Evolutionary conservation across 2,113 vertebrate genomes (phyloP).

Genomic region (Tringa solitaria): DNA sequence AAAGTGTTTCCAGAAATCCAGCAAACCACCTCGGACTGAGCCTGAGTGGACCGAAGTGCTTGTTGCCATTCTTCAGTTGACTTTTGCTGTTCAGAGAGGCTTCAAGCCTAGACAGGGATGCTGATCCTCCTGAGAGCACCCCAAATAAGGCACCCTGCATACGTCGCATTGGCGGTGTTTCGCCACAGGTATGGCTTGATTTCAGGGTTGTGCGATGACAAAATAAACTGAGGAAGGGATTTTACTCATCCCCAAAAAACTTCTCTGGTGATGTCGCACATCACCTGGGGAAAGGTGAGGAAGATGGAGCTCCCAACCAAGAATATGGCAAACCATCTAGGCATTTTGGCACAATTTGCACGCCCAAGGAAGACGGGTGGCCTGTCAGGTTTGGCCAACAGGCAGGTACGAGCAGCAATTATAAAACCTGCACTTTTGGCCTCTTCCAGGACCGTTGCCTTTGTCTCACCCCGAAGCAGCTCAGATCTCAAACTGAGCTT

Average conservation of each 20-base stretch:
- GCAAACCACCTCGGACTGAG: background rate
- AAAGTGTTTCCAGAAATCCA: background rate
- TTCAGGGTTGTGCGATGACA: background rate
- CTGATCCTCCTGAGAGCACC: background rate
- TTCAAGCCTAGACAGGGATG: background rate
- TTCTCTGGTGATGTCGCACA: background rate
- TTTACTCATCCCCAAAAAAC: background rate
- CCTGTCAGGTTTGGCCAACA: background rate
- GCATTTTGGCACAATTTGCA: background rate
- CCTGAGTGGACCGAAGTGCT: background rate
- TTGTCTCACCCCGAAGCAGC: background rate
- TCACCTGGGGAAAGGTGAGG: background rate
- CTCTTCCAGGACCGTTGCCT: background rate
- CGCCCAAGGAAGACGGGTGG: background rate
- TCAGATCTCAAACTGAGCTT: background rate
- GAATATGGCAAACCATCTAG: background rate
- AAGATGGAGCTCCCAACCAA: background rate
- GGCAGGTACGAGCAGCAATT: accelerated
- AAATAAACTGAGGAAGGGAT: background rate
- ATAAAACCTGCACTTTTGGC: background rate
- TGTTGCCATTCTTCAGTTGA: background rate
- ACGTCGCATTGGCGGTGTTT: accelerated
- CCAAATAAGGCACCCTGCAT: background rate
- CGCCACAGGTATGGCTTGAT: accelerated
- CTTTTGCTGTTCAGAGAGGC: background rate